Percentiles rank a stretch among this genome's conserved stretches.
These are phyloP conservation scores for Syrmaticus mikado DNA, from an alignment of 2,113 vertebrate species.

Conservation along the genomic window DNA sequence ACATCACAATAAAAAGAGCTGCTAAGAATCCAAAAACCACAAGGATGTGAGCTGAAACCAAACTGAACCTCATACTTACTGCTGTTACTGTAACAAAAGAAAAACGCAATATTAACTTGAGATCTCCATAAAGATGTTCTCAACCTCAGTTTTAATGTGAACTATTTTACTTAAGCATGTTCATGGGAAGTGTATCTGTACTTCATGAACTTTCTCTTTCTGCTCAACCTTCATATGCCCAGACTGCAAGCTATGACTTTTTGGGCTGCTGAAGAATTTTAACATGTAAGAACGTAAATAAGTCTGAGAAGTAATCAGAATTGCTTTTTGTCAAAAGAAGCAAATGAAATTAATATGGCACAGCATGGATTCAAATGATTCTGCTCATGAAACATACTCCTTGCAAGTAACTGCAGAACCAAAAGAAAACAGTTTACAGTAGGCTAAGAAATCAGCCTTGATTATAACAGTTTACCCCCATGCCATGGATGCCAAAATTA, in stretches of 20 bases:
- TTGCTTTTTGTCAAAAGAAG: neutral
- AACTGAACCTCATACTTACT: neutral
- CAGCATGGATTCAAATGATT: neutral
- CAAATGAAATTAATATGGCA: neutral
- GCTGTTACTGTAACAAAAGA: neutral
- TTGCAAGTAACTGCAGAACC: neutral
- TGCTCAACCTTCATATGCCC: neutral
- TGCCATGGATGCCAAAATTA: neutral
- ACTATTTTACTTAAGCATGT: neutral
- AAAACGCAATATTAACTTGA: neutral
- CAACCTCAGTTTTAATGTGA: neutral
- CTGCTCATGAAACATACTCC: neutral
- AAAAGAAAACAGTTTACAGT: neutral
- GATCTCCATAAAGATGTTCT: neutral
- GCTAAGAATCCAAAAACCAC: neutral
- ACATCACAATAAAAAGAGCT: neutral
- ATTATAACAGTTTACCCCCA: neutral
- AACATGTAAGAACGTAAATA: neutral
- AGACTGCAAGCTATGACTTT: neutral
- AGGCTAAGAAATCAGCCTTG: neutral
- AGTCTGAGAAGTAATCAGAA: neutral
- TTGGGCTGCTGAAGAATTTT: neutral
- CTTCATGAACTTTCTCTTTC: neutral
- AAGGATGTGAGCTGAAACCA: neutral
- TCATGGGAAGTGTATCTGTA: neutral